Evolutionary conservation across 2,888 invertebrate genomes (phyloP), one percentile per base, ranked within the genome.

Genomic region (Sphinx pinastri): DNA sequence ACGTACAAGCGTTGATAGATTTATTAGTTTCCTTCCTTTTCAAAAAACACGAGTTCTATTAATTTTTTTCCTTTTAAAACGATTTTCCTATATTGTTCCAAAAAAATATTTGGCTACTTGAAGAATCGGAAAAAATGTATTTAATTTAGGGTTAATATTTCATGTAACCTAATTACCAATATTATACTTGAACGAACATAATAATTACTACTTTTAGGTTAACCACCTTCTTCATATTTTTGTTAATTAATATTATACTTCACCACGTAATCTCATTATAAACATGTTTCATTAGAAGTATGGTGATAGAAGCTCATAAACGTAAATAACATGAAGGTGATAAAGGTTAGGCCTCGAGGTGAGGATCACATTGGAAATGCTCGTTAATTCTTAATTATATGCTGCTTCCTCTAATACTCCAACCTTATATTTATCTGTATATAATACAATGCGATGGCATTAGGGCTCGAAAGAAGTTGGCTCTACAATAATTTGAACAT

Each of bases 211-310:
- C 12, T 47, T 13, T 19, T 57, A 25, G 25, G 12, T 25, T 16
- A 47, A n/a, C 47, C 11, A 63, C 63, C 47, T 63, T 19, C 16
- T 13, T 19, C 49, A 7, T 49, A 49, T 16, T 63, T 63, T 49
- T 63, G 49, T 47, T 63, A 63, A 63, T 63, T 63, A 49, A 63
- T 49, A 47, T 47, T 47, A 63, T 45, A 60, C 68, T 68, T 71
- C 45, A 55, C 60, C 11, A 25, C 7, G 16, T 19, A 47, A 8
- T 7, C 47, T 63, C 19, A 63, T 63, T 63, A 49, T 63, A 49
- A 49, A 47, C 47, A 13, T 16, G 63, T 49, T 63, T 63, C 49
- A 47, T 63, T 49, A 63, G 19, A 13, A 13, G 47, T 63, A 47
- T 13, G 19, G 63, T 49, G 63, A 63, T 49, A 49, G 45, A 60